These are phyloP conservation scores for Drosophila quinaria DNA, from an alignment of 2,888 invertebrate species.

Conservation along the genomic window DNA sequence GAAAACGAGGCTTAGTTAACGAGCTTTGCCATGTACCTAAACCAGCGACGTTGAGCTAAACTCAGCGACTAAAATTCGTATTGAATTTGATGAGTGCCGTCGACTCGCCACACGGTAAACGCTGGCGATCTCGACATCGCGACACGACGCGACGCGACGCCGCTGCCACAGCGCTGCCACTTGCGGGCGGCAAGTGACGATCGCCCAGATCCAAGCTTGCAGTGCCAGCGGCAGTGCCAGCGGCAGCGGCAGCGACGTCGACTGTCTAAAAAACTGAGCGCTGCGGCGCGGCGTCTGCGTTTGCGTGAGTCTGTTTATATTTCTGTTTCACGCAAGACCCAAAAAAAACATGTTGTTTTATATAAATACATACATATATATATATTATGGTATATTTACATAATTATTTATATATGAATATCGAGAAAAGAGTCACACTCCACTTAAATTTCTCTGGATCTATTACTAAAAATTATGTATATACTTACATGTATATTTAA, in stretches of 20 bases:
- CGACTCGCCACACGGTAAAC: conserved; percentile 53
- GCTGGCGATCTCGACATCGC: conserved; percentile 13
- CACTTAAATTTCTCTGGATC: conserved; percentile 25
- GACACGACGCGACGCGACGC: neutral
- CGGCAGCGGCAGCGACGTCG: neutral
- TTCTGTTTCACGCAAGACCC: conserved; percentile 5
- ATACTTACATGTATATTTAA: neutral
- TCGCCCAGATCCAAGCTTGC: conserved; percentile 39
- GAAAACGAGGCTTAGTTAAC: conserved; percentile 37
- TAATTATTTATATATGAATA: neutral
- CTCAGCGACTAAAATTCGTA: conserved; percentile 82
- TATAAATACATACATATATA: neutral
- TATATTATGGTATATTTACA: neutral
- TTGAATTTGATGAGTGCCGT: conserved; percentile 70
- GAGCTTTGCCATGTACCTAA: conserved; percentile 50
- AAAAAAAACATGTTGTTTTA: conserved; percentile 6
- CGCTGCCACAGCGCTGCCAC: conserved; percentile 13
- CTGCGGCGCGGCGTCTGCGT: conserved; percentile 1
- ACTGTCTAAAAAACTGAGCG: conserved; percentile 16
- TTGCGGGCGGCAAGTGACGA: conserved; percentile 31
- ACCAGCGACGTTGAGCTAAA: conserved; percentile 81
- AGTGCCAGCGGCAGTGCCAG: neutral
- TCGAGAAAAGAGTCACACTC: conserved; percentile 20
- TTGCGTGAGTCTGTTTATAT: neutral
- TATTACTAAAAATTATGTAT: conserved; percentile 17